Evolutionary conservation across 2,113 vertebrate species (phyloP).

Genomic region (Papio anubis): DNA sequence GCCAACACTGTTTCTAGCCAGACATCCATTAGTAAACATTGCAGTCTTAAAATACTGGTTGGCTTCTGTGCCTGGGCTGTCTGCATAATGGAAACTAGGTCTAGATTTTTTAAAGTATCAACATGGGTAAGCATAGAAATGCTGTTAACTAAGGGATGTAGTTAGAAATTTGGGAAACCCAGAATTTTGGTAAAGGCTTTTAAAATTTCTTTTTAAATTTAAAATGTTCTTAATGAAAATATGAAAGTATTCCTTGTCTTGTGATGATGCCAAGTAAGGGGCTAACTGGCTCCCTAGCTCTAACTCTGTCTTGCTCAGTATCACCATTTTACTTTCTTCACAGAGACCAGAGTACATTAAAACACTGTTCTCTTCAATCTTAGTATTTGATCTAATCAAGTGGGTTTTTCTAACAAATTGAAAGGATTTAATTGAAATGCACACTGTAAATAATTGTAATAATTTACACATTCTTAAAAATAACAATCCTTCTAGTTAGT

Average conservation of each 20-base stretch:
- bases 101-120: conserved; percentile 52
- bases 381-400: background rate
- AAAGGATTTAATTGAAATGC: background rate
- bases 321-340: conserved; percentile 9
- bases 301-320: background rate
- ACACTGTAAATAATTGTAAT: conserved; percentile 3
- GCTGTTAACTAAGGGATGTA: background rate
- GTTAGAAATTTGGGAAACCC: conserved; percentile 25
- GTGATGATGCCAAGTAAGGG: background rate
- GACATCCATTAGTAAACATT: conserved; percentile 66
- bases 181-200: background rate
- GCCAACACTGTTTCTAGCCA: conserved; percentile 68
- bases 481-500: background rate
- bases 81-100: conserved; percentile 49
- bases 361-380: background rate
- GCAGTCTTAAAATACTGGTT: conserved; percentile 58
- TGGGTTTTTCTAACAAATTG: conserved; percentile 38
- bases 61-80: conserved; percentile 51
- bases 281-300: background rate
- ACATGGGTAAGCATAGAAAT: conserved; percentile 29
- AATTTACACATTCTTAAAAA: conserved; percentile 37
- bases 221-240: conserved; percentile 37
- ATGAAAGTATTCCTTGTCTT: conserved; percentile 9
- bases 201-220: background rate
- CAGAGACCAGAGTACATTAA: background rate